Conservation (phyloP, 2,797 vertebrate species). For the Mycteria americana region DNA sequence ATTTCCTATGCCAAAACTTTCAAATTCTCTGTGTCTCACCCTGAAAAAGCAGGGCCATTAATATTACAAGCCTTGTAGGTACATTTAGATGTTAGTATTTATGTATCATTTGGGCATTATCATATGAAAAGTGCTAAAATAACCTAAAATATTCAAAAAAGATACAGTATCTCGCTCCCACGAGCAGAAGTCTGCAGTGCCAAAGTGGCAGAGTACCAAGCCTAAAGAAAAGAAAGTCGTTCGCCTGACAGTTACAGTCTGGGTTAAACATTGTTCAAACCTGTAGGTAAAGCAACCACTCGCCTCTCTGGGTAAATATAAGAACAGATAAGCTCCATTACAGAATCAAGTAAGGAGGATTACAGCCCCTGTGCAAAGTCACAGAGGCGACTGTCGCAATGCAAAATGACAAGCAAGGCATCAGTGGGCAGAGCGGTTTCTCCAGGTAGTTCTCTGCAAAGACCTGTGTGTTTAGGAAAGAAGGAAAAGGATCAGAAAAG, state of each 20-base stretch:
- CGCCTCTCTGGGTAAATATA: background rate
- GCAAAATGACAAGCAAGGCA: background rate
- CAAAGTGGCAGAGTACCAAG: background rate
- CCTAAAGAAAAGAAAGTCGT: background rate
- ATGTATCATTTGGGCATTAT: background rate
- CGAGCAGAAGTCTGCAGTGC: background rate
- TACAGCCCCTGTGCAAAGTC: background rate
- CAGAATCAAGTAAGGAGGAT: background rate
- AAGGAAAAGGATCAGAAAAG: background rate
- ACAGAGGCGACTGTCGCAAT: fast-evolving
- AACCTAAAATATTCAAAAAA: background rate
- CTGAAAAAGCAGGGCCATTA: background rate
- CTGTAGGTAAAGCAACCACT: background rate
- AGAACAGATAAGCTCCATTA: background rate
- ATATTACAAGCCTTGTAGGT: background rate
- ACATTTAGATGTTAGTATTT: background rate
- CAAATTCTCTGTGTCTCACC: background rate
- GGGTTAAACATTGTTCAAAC: background rate
- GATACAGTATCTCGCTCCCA: fast-evolving
- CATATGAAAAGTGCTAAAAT: background rate
- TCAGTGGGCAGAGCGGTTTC: background rate
- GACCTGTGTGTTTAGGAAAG: background rate
- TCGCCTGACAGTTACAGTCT: background rate
- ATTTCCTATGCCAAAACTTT: background rate
- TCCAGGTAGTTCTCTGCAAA: background rate